Evolutionary conservation across 1,140 invertebrate species (phyloP), one percentile per base, ranked within the genome.

Genomic region (Atta colombica): DNA sequence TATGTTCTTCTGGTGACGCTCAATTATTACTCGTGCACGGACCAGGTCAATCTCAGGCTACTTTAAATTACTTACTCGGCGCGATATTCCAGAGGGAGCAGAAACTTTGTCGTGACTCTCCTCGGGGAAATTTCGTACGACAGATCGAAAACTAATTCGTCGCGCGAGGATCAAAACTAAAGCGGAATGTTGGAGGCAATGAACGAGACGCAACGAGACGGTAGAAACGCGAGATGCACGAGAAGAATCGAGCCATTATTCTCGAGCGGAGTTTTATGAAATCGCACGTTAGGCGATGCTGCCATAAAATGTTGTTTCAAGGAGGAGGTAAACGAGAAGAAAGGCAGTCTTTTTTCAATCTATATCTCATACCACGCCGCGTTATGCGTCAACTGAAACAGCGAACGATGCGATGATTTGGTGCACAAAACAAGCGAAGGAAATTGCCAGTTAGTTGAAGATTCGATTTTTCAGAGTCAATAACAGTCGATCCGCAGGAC

Each of bases 401-500:
- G 80, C 39, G 39, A 58, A 74, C 39, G 82, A 45, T 28, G 77
- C 75, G 69, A 77, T 72, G 84, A 90, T 89, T 75, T 69, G 31
- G n/a, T 60, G 77, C 25, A 14, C 60, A 82, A 91, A 92, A 91
- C 89, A 90, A 93, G 82, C 71, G 85, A 68, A 87, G 85, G 82
- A 92, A 92, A 92, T 90, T 91, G 89, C 84, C 89, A 89, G 87
- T 92, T 92, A 90, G 88, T 72, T 85, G 87, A 81, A 61, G 71
- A 71, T 89, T 91, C 92, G 90, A 93, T 93, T 92, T 93, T 92
- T 93, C 90, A 88, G 71, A 90, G 84, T 77, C 89, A 91, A 93
- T 92, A 91, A 60, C 55, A 74, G 53, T 35, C 39, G 69, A 49
- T 21, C 21, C 55, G 0, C 14, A 81, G 53, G 25, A 85, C 31